Conservation (phyloP, 2,888 invertebrate genomes). For the Reticulitermes lucifugus region DNA sequence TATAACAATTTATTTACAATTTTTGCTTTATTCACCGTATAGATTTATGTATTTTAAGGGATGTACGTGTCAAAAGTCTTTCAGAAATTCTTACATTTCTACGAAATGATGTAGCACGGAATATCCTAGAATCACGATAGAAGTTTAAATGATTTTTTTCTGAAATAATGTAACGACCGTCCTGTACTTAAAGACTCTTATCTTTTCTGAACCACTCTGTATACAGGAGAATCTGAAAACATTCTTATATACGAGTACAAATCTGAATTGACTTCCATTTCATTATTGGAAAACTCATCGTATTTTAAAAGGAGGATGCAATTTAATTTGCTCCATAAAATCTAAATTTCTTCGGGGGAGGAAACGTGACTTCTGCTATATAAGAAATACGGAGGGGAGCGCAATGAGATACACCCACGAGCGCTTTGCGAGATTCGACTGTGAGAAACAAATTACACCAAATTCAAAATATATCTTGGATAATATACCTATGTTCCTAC, state of each 20-base stretch:
- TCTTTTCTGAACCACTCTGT: too few relatives aligned
- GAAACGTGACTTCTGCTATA: neutral
- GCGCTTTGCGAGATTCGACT: constrained; percentile 45
- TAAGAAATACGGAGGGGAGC: neutral
- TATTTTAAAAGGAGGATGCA: constrained; percentile 64
- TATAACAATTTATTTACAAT: too few relatives aligned
- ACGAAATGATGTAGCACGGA: too few relatives aligned
- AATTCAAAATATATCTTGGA: neutral
- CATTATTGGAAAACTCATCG: constrained; percentile 67
- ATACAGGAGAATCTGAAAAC: too few relatives aligned
- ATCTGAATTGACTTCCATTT: constrained; percentile 56
- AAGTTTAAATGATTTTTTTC: too few relatives aligned
- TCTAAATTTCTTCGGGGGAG: constrained; percentile 10
- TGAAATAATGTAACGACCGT: too few relatives aligned
- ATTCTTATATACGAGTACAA: neutral
- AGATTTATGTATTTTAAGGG: too few relatives aligned
- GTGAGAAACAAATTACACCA: neutral
- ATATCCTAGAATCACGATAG: too few relatives aligned
- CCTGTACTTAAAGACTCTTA: too few relatives aligned
- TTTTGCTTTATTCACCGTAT: too few relatives aligned
- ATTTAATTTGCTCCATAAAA: constrained; percentile 41
- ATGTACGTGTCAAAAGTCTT: too few relatives aligned
- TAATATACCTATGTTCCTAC: neutral
- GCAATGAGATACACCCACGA: constrained; percentile 11
- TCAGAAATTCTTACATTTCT: too few relatives aligned